Percentiles rank a stretch among this genome's conserved stretches.
Evolutionary conservation across 2,888 invertebrate genomes (phyloP).

Genomic region (Pachymerium ferrugineum): DNA sequence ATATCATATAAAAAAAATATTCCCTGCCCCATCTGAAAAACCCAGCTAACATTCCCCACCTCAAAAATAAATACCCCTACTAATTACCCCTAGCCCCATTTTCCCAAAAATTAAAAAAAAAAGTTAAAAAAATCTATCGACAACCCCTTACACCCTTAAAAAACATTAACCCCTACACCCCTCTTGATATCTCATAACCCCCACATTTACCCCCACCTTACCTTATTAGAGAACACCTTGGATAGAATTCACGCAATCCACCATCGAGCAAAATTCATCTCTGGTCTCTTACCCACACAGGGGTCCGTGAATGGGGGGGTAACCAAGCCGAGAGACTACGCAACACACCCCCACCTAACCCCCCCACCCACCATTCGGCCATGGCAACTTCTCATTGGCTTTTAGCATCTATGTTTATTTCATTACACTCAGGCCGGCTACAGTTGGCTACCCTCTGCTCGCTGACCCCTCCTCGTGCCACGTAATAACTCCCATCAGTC

Average conservation of each 20-base stretch:
- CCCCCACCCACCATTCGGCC: not conserved
- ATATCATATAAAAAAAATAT: not conserved
- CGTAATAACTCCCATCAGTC: slow-evolving; percentile 27
- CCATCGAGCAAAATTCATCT: slow-evolving; percentile 19
- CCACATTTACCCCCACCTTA: slow-evolving; percentile 5
- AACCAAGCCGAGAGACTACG: slow-evolving; percentile 9
- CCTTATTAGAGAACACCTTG: not conserved
- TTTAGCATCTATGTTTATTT: slow-evolving; percentile 25
- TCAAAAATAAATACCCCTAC: not conserved
- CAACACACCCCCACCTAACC: slow-evolving; percentile 1
- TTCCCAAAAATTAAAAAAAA: not conserved
- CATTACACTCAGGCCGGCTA: slow-evolving; percentile 14
- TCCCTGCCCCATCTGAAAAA: not conserved
- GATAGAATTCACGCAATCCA: slow-evolving; percentile 9
- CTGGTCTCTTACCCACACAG: not conserved
- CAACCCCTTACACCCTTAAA: not conserved
- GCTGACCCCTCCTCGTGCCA: slow-evolving; percentile 27
- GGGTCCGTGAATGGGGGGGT: slow-evolving; percentile 11
- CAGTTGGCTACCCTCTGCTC: slow-evolving; percentile 27
- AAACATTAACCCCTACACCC: not conserved
- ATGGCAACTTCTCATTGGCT: slow-evolving; percentile 23
- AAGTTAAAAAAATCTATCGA: not conserved
- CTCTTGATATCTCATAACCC: not conserved
- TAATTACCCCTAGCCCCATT: not conserved
- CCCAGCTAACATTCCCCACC: not conserved